These are phyloP conservation scores for Atrina japonica DNA, from an alignment of 2,888 invertebrate genomes.

Conservation along the genomic window DNA sequence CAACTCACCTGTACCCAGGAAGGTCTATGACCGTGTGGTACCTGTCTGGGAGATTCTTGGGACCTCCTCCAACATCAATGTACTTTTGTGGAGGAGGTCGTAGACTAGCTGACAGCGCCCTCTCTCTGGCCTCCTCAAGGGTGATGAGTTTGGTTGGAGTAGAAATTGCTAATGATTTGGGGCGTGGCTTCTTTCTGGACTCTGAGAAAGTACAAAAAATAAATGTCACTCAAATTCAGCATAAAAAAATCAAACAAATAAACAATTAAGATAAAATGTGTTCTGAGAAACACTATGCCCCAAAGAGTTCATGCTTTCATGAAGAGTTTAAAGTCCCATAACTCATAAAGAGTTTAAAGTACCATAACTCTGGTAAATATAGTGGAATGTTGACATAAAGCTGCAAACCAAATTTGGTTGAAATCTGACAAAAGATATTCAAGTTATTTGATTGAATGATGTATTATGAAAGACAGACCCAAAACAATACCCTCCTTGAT, in stretches of 20 bases:
- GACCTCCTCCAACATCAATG: conserved; percentile 84
- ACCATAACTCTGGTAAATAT: too few species aligned
- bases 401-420: too few species aligned
- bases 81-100: conserved; percentile 72
- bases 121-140: conserved; percentile 90
- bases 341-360: too few species aligned
- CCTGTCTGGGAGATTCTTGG: conserved; percentile 87
- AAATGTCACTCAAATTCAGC: too few species aligned
- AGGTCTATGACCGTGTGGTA: conserved; percentile 97
- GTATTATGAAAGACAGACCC: too few species aligned
- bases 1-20: conserved; percentile 83
- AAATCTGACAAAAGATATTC: too few species aligned
- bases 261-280: neutral
- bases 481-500: too few species aligned
- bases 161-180: conserved; percentile 94
- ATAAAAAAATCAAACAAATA: conserved; percentile 13
- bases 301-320: too few species aligned
- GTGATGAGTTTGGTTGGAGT: conserved; percentile 94
- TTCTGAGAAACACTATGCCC: too few species aligned
- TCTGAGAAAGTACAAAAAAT: conserved; percentile 46
- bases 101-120: conserved; percentile 82
- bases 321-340: too few species aligned
- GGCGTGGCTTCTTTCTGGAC: conserved; percentile 83
- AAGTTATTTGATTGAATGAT: too few species aligned
- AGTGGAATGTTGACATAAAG: too few species aligned